phyloP scores from a whole-genome alignment of 2,888 invertebrate species.

The Pseudococcus longispinus region DNA sequence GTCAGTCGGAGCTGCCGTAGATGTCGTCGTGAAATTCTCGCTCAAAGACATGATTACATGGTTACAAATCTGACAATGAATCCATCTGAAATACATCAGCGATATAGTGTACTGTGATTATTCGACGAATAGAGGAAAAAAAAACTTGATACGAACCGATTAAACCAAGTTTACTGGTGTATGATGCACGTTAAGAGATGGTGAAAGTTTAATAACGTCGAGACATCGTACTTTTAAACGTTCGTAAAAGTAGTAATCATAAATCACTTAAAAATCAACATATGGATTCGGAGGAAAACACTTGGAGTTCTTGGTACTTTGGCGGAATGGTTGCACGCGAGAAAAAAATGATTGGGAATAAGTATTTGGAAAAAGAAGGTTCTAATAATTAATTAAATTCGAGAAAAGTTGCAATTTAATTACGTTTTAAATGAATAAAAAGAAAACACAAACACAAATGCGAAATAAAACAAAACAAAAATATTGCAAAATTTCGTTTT shows the following conservation, averaged over 20 bases:
- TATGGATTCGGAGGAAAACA: not conserved
- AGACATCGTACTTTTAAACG: not conserved
- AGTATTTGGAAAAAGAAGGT: not conserved
- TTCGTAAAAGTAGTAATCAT: not conserved
- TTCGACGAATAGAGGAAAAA: not conserved
- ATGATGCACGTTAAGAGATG: not conserved
- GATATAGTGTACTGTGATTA: not conserved
- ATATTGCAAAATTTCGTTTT: not conserved
- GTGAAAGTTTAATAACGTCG: not conserved
- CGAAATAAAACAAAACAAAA: not conserved
- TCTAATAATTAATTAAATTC: not conserved
- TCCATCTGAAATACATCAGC: not conserved
- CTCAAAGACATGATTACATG: constrained; percentile 10
- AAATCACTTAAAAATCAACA: not conserved
- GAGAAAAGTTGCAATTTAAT: not conserved
- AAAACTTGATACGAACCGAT: not conserved
- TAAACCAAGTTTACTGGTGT: not conserved
- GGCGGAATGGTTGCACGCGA: not conserved
- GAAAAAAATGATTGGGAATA: not conserved
- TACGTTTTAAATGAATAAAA: not conserved
- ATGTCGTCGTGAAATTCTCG: not conserved
- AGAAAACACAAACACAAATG: not conserved
- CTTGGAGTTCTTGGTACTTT: not conserved
- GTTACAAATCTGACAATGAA: not conserved
- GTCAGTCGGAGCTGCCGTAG: not conserved